A percentile compares a stretch with the other conserved stretches of the same genome.
phyloP scores from a whole-genome alignment of 2,797 vertebrate genomes.

The Pseudotriccus pelzelni region DNA sequence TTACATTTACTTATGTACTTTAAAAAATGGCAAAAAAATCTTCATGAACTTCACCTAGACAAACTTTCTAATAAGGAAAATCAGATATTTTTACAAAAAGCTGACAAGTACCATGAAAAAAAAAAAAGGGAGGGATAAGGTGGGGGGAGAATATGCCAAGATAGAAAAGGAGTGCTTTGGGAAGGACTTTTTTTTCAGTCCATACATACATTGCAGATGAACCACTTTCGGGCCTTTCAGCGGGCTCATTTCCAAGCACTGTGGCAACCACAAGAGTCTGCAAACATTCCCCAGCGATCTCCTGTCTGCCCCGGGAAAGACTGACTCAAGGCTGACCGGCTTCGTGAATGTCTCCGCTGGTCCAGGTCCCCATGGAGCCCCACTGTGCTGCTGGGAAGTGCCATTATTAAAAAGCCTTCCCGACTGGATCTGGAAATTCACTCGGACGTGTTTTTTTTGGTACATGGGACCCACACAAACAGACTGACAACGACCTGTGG shows the following conservation, averaged over 20 bases:
- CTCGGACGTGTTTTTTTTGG: not conserved
- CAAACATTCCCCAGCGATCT: not conserved
- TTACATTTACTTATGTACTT: not conserved
- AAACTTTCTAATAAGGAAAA: not conserved
- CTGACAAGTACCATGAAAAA: not conserved
- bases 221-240: not conserved
- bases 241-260: not conserved
- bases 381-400: not conserved
- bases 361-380: not conserved
- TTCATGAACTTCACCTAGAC: not conserved
- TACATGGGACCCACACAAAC: not conserved
- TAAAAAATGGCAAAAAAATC: not conserved
- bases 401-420: not conserved
- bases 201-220: not conserved
- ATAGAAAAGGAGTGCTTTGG: not conserved
- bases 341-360: not conserved
- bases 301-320: not conserved
- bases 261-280: not conserved
- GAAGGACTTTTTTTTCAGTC: not conserved
- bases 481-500: not conserved
- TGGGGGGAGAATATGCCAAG: not conserved
- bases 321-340: not conserved
- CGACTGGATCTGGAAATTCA: conserved; percentile 56
- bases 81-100: not conserved
- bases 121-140: too few relatives aligned